Conservation (phyloP, 2,113 vertebrate genomes). For the Perccottus glenii region DNA sequence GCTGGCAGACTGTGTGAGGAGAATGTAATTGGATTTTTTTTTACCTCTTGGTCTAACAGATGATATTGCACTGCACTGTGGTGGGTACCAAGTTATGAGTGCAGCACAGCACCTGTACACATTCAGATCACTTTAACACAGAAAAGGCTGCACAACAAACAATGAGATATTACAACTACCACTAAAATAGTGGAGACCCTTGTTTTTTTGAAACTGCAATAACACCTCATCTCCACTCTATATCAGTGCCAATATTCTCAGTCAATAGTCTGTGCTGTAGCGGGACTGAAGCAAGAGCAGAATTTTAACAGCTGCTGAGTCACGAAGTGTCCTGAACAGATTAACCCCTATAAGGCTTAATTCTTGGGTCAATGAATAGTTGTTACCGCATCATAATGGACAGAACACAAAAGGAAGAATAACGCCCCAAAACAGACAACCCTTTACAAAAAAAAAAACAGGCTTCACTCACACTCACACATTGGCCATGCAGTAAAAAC, state of each 20-base stretch:
- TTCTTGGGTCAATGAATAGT: constrained; percentile 40
- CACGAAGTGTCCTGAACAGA: constrained; percentile 42
- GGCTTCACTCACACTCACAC: not conserved
- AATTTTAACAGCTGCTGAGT: constrained; percentile 59
- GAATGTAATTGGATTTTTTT: constrained; percentile 73
- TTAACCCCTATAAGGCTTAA: constrained; percentile 30
- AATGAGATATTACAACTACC: constrained; percentile 52
- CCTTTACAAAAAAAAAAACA: constrained; percentile 6
- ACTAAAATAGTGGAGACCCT: constrained; percentile 23
- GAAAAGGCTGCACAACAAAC: constrained; percentile 37
- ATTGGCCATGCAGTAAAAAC: not conserved
- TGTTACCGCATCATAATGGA: constrained; percentile 24
- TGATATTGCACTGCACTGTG: constrained; percentile 43
- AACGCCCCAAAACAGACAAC: constrained; percentile 2
- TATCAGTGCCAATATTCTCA: constrained; percentile 42
- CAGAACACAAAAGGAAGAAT: constrained; percentile 12
- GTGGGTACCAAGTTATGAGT: constrained; percentile 50
- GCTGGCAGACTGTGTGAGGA: constrained; percentile 52
- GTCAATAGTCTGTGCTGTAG: constrained; percentile 38
- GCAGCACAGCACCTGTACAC: constrained; percentile 38
- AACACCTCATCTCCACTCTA: constrained; percentile 41
- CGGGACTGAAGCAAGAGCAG: constrained; percentile 31
- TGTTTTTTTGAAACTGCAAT: constrained; percentile 57
- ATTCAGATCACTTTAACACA: constrained; percentile 29
- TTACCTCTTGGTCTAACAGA: constrained; percentile 54